Percentiles rank a stretch among this genome's conserved stretches.
Conservation (phyloP, 1,140 invertebrate species). For the Kradibia gibbosae region DNA sequence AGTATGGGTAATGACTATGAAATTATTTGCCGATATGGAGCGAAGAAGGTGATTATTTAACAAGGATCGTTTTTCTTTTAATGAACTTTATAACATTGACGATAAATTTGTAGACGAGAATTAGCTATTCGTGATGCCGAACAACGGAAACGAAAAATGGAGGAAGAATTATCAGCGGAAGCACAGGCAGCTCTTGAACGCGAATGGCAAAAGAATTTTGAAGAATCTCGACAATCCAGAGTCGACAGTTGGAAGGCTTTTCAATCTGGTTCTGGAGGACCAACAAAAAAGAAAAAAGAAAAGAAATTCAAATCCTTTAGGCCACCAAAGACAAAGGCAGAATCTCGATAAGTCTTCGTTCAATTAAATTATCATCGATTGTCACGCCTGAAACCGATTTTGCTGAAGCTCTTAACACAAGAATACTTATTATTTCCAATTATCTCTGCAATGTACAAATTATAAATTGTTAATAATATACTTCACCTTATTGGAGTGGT, state of each 20-base stretch:
- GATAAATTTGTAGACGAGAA: slow-evolving; percentile 73
- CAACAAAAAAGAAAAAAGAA: slow-evolving; percentile 81
- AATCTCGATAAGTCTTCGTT: slow-evolving; percentile 82
- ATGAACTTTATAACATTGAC: slow-evolving; percentile 53
- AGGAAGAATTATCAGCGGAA: slow-evolving; percentile 94
- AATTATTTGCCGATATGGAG: slow-evolving; percentile 98
- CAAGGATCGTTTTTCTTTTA: not conserved
- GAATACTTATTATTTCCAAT: slow-evolving; percentile 43
- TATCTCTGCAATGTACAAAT: slow-evolving; percentile 48
- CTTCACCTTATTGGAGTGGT: slow-evolving; percentile 43
- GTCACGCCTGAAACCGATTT: slow-evolving; percentile 13
- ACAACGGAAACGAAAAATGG: slow-evolving; percentile 94
- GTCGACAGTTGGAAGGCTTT: slow-evolving; percentile 98
- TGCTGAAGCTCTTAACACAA: slow-evolving; percentile 37
- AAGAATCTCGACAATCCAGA: slow-evolving; percentile 94
- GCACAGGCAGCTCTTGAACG: slow-evolving; percentile 90
- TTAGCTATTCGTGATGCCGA: slow-evolving; percentile 91
- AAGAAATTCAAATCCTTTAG: slow-evolving; percentile 88
- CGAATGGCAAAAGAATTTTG: slow-evolving; percentile 99
- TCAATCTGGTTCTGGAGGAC: slow-evolving; percentile 81
- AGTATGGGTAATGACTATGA: slow-evolving; percentile 98
- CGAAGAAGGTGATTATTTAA: slow-evolving; percentile 77
- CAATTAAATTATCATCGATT: not conserved
- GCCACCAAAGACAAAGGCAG: slow-evolving; percentile 96
- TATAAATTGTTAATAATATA: slow-evolving; percentile 40